Percentiles rank a stretch among this genome's conserved stretches.
These are phyloP conservation scores for Leucophenga maculata DNA, from an alignment of 2,888 invertebrate species.

Conservation along the genomic window DNA sequence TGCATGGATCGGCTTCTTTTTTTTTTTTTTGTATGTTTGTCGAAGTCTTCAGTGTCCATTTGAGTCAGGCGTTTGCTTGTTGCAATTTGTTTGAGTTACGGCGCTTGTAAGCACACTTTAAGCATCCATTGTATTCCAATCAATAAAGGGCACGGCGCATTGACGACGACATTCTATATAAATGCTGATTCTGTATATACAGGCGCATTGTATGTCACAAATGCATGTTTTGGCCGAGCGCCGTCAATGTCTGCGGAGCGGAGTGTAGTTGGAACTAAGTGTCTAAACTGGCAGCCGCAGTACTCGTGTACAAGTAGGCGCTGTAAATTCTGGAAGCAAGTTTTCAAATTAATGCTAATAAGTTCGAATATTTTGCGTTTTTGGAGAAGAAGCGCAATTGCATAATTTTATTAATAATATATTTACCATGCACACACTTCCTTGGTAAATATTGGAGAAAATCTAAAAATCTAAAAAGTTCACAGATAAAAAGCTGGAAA, in stretches of 20 bases:
- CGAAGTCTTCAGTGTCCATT: conserved; percentile 34
- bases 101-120: conserved; percentile 73
- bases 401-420: too few species aligned
- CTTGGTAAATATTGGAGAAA: too few species aligned
- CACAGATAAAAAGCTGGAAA: too few species aligned
- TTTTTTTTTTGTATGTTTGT: neutral
- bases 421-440: too few species aligned
- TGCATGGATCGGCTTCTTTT: conserved; percentile 52
- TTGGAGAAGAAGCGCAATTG: too few species aligned
- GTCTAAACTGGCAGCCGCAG: too few species aligned
- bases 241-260: conserved; percentile 33
- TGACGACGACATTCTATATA: conserved; percentile 55
- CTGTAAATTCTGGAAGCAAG: too few species aligned
- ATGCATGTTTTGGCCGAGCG: conserved; percentile 54
- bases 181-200: conserved; percentile 33
- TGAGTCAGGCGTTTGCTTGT: conserved; percentile 63
- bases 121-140: conserved; percentile 72
- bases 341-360: too few species aligned
- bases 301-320: too few species aligned
- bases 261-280: too few species aligned
- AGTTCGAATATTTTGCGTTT: too few species aligned
- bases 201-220: conserved; percentile 50
- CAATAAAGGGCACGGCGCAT: conserved; percentile 56
- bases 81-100: conserved; percentile 73
- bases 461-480: too few species aligned